A percentile compares a stretch with the other conserved stretches of the same genome.
phyloP scores from a whole-genome alignment of 2,888 invertebrate genomes.

The Tortrix viridana region DNA sequence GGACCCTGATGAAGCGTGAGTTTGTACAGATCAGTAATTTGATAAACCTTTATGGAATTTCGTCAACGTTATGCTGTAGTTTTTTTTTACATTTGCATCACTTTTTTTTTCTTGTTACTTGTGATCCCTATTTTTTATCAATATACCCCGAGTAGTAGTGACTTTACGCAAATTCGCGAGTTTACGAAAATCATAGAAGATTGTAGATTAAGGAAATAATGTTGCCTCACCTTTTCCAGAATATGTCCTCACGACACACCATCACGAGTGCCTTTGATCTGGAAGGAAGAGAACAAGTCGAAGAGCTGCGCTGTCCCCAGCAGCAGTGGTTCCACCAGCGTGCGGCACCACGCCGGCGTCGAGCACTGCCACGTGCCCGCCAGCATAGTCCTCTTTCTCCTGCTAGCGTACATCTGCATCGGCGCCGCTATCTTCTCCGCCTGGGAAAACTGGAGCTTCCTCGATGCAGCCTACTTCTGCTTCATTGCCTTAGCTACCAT shows the following conservation, averaged over 20 bases:
- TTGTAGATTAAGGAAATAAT: no score
- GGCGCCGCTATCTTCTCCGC: constrained; percentile 91
- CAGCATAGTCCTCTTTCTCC: constrained; percentile 86
- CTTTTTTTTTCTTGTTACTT: no score
- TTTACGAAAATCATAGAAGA: no score
- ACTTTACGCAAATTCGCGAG: no score
- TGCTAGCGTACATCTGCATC: constrained; percentile 88
- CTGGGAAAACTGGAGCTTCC: constrained; percentile 92
- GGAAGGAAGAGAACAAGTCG: constrained; percentile 78
- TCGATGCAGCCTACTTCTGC: constrained; percentile 93
- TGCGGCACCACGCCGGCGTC: constrained; percentile 63
- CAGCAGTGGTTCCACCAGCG: constrained; percentile 66
- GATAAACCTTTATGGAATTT: no score
- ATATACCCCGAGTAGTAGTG: no score
- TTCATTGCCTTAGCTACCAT: constrained; percentile 93
- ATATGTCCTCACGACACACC: constrained; percentile 89
- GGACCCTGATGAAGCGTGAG: constrained; percentile 83
- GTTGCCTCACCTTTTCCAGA: constrained; percentile 50
- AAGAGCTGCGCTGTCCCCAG: constrained; percentile 71
- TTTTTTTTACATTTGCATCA: no score
- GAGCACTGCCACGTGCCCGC: constrained; percentile 78
- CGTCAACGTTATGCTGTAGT: no score
- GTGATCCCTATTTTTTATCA: no score
- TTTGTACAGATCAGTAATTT: background rate
- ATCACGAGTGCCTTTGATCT: constrained; percentile 89